A percentile compares a stretch with the other conserved stretches of the same genome.
These are phyloP conservation scores for Dromius quadrimaculatus DNA, from an alignment of 2,888 invertebrate species.

Conservation along the genomic window DNA sequence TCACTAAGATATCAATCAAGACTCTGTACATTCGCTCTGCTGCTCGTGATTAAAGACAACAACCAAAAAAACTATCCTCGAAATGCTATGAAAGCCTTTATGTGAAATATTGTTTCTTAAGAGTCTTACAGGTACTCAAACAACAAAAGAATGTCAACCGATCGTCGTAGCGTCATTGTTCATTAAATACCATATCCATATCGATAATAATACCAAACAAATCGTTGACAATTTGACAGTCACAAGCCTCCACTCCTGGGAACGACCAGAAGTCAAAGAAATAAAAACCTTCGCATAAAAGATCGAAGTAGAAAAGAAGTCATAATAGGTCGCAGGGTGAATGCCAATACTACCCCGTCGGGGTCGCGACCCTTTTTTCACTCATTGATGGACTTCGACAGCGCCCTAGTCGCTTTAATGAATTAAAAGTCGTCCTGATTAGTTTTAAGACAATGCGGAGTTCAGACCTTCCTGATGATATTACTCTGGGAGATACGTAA, in stretches of 20 bases:
- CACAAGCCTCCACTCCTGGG: slow-evolving; percentile 7
- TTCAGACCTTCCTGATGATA: slow-evolving; percentile 13
- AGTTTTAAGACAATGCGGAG: neutral
- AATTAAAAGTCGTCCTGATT: slow-evolving; percentile 28
- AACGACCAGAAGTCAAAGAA: slow-evolving; percentile 12
- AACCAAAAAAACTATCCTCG: too few species aligned
- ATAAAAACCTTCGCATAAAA: slow-evolving; percentile 27
- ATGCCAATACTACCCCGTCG: slow-evolving; percentile 20
- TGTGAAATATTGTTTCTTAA: neutral
- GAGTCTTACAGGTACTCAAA: neutral
- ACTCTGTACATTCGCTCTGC: too few species aligned
- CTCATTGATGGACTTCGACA: slow-evolving; percentile 20
- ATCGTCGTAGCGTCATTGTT: slow-evolving; percentile 3
- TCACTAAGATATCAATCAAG: too few species aligned
- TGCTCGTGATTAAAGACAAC: too few species aligned
- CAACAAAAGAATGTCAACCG: slow-evolving; percentile 6
- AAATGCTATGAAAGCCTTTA: too few species aligned
- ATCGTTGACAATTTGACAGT: slow-evolving; percentile 10
- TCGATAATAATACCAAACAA: slow-evolving; percentile 24
- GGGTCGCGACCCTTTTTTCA: neutral
- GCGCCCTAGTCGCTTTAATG: neutral
- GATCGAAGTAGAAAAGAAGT: slow-evolving; percentile 36
- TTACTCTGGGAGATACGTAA: neutral
- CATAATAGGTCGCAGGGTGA: slow-evolving; percentile 20
- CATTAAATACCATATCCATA: slow-evolving; percentile 17